Base-by-base conservation (phyloP, 2,888 invertebrate genomes). In the Parnassius orleans region DNA sequence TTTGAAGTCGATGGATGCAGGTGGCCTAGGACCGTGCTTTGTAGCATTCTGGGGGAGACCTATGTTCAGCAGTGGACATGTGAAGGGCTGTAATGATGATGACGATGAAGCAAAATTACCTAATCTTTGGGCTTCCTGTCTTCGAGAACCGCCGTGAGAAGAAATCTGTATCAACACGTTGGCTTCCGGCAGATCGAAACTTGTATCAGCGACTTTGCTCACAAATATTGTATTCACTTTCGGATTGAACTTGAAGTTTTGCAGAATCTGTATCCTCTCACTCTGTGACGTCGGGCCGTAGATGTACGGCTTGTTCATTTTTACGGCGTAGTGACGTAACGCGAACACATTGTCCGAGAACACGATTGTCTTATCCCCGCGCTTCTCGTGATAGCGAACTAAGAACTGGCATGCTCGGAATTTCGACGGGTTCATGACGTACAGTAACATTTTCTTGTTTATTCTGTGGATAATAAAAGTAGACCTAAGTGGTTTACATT, bases 271-370 rank as follows among this genome's bases (percentile, higher is more conserved):
- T 82, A 99, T 98, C 75, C 99, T 93, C 84, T 99, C 99, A 72
- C 95, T 96, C 90, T 99, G 94, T 24, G 98, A 97, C 1, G 99
- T 99, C 1, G 99, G 99, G 2, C 99, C 99, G 90, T 98, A 99
- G 81, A 99, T 97, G 80, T 97, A 99, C 0, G 99, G 99, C 79
- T 98, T 99, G 87, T 98, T 97, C 96, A 99, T 96, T 83, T 97
- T 97, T 65, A 98, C 96, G 3, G 99, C 99, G 87, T 99, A 99
- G 84, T 98, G 98, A 72, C 98, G 97, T 48, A 99, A 87, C 0
- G 99, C 99, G 90, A 98, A 99, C 9, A 99, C 99, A 86, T 99
- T 99, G 85, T 99, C 99, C 0, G 99, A 99, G 90, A 99, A 99
- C 1, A 99, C 99, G 68, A 99, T 99, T 0, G 99, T 98, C 89